Evolutionary conservation across 2,888 invertebrate genomes (phyloP).

Genomic region (Buathra laborator): DNA sequence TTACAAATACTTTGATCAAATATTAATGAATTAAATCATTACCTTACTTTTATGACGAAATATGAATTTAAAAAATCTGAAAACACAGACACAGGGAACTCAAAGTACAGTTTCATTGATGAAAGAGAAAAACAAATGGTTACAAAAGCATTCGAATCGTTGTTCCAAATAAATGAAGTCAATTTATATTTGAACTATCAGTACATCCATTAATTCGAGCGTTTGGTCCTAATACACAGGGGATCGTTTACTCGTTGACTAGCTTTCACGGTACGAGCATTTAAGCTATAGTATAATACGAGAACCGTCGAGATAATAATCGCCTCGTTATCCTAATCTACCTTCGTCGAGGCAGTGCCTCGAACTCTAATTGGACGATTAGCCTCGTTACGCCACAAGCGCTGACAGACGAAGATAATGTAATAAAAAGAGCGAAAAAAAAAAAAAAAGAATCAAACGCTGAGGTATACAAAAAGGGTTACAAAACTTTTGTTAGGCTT

Average conservation of each 20-base stretch:
- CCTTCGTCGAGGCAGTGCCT: conserved; percentile 70
- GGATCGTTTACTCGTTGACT: conserved; percentile 67
- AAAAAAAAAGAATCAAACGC: conserved; percentile 11
- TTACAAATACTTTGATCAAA: conserved; percentile 28
- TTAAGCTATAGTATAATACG: conserved; percentile 28
- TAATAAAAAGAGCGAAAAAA: conserved; percentile 45
- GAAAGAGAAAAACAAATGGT: no score
- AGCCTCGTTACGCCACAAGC: conserved; percentile 70
- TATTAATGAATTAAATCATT: no score
- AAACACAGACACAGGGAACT: no score
- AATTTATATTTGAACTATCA: no score
- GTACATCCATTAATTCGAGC: no score
- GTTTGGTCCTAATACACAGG: neutral
- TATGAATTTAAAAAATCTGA: no score
- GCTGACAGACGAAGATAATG: conserved; percentile 56
- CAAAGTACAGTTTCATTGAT: no score
- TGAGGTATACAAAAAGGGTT: neutral
- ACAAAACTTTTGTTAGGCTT: neutral
- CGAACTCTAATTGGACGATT: conserved; percentile 74
- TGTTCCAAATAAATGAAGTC: no score
- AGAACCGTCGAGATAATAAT: conserved; percentile 73
- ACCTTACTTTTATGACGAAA: no score
- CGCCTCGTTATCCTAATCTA: conserved; percentile 75
- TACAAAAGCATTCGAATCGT: no score
- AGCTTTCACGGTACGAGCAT: conserved; percentile 34